Conservation (phyloP, 2,113 vertebrate species). For the Percina caprodes region DNA sequence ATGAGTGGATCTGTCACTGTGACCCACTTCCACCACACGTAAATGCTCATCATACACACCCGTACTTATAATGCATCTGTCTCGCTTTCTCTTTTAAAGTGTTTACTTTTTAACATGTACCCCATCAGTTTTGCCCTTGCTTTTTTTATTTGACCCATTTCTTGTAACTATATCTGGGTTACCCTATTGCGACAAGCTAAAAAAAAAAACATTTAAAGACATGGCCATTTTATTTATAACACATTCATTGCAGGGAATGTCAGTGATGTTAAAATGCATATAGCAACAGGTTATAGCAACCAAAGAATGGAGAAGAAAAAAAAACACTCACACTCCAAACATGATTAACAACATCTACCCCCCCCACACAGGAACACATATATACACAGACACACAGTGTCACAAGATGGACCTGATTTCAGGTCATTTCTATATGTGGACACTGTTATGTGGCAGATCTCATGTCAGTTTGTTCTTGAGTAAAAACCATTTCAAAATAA, state of each 20-base stretch:
- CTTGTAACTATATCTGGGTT: no score
- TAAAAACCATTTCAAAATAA: slow-evolving; percentile 10
- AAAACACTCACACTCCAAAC: background rate
- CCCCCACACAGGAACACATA: background rate
- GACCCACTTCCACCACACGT: slow-evolving; percentile 53
- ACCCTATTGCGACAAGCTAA: background rate
- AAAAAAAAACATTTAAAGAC: background rate
- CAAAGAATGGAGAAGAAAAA: background rate
- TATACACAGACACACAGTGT: background rate
- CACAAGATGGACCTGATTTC: background rate
- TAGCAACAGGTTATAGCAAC: background rate
- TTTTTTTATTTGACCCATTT: background rate
- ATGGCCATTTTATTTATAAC: background rate
- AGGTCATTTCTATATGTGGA: background rate
- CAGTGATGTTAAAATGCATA: background rate
- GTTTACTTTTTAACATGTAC: background rate
- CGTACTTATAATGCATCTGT: background rate
- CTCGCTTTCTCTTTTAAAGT: background rate
- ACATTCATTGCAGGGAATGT: background rate
- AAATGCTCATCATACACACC: slow-evolving; percentile 33
- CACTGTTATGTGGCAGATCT: background rate
- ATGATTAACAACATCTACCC: background rate
- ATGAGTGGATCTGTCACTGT: slow-evolving; percentile 36
- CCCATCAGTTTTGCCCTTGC: background rate
- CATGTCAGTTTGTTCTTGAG: background rate